phyloP scores from a whole-genome alignment of 2,113 vertebrate species.

The Rallus limicola region DNA sequence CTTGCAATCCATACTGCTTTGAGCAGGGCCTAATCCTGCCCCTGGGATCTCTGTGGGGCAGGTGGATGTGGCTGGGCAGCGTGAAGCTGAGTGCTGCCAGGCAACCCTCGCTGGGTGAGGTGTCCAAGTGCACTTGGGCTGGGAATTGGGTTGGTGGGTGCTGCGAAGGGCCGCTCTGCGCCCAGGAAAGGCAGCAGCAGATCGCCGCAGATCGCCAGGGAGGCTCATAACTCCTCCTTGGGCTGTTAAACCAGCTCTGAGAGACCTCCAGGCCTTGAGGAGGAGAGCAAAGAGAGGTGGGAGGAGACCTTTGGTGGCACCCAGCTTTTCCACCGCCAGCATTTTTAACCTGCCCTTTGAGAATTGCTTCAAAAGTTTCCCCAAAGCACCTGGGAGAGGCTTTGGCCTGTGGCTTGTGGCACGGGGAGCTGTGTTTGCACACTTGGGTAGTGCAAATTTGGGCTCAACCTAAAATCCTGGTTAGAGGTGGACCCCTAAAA shows the following conservation, averaged over 20 bases:
- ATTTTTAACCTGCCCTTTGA: not conserved
- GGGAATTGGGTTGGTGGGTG: accelerated
- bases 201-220: too few species aligned
- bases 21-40: not conserved
- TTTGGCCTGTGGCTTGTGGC: too few species aligned
- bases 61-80: not conserved
- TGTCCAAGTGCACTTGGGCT: not conserved
- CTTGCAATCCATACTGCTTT: too few species aligned
- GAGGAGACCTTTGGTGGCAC: not conserved
- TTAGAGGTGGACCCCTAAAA: not conserved
- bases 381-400: not conserved
- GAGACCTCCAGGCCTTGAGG: not conserved
- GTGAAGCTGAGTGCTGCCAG: not conserved
- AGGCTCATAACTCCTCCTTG: not conserved
- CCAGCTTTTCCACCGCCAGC: not conserved
- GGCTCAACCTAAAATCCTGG: not conserved
- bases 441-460: accelerated
- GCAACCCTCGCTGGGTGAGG: not conserved
- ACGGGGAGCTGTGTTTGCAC: not conserved
- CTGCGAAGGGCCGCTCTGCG: not conserved
- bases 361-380: not conserved
- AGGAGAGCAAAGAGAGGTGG: not conserved
- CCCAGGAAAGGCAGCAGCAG: accelerated
- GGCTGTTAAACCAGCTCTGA: not conserved
- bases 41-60: not conserved